Evolutionary conservation across 1,140 invertebrate species (phyloP).

Genomic region (Sycobia sp.): DNA sequence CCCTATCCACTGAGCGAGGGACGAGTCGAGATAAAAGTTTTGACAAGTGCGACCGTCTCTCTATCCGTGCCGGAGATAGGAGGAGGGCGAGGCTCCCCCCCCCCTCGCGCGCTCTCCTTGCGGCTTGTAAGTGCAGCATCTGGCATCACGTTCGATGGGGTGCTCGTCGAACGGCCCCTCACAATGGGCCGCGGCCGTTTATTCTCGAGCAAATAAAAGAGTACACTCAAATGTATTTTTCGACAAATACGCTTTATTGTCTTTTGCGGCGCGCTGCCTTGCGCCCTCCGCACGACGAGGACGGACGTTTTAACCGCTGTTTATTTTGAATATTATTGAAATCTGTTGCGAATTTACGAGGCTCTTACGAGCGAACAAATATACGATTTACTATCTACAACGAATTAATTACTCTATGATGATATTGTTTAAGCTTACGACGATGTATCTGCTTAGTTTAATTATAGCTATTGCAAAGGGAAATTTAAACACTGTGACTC

Average conservation of each 20-base stretch:
- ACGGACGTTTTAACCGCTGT: too few relatives aligned
- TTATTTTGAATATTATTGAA: too few relatives aligned
- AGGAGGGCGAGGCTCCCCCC: not conserved
- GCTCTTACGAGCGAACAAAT: too few relatives aligned
- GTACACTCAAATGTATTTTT: not conserved
- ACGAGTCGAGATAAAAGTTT: constrained; percentile 46
- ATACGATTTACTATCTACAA: too few relatives aligned
- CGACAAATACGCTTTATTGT: not conserved
- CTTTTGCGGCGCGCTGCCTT: not conserved
- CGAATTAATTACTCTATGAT: too few relatives aligned
- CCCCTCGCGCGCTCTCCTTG: not conserved
- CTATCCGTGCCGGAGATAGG: not conserved
- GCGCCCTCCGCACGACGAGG: too few relatives aligned
- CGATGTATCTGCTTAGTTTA: too few relatives aligned
- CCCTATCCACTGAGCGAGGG: constrained; percentile 34
- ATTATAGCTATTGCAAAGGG: too few relatives aligned
- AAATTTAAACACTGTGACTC: too few relatives aligned
- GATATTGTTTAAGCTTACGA: too few relatives aligned
- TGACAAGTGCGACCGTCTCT: constrained; percentile 41
- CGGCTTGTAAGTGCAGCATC: constrained; percentile 3
- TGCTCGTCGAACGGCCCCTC: constrained; percentile 1
- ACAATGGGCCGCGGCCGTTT: constrained; percentile 1
- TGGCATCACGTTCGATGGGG: constrained; percentile 6
- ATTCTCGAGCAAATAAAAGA: not conserved
- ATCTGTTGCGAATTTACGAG: too few relatives aligned